Evolutionary conservation across 2,113 vertebrate genomes (phyloP).

Genomic region (Turdus rufiventris): DNA sequence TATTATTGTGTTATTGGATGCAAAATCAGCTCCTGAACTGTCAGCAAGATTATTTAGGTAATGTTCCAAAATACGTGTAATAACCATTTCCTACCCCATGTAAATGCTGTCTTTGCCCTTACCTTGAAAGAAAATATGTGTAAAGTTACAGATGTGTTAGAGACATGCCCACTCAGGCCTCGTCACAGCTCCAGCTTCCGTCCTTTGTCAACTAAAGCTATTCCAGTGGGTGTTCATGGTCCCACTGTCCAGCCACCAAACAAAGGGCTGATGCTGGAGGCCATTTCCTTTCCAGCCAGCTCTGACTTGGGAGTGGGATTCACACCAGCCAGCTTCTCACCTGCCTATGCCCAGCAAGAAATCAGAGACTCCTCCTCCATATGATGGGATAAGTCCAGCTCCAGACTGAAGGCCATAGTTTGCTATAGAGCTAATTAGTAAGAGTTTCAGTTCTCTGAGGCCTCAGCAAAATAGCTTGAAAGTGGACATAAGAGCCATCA

Average conservation of each 20-base stretch:
- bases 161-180: not conserved
- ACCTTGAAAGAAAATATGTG: not conserved
- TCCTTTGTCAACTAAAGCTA: not conserved
- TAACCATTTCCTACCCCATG: not conserved
- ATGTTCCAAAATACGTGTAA: not conserved
- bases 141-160: not conserved
- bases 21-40: not conserved
- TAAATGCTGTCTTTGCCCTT: not conserved
- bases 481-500: not conserved
- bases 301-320: not conserved
- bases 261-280: not conserved
- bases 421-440: not conserved
- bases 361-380: not conserved
- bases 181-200: not conserved
- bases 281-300: not conserved
- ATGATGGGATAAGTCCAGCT: not conserved
- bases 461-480: not conserved
- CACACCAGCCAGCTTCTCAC: not conserved
- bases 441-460: not conserved
- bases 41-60: not conserved
- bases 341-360: rapidly evolving
- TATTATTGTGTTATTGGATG: not conserved
- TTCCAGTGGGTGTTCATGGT: not conserved
- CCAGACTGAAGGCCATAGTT: not conserved
- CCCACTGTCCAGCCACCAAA: not conserved